Percentiles rank a stretch among this genome's conserved stretches.
Conservation (phyloP, 2,888 invertebrate species). For the Tetranychus piercei region DNA sequence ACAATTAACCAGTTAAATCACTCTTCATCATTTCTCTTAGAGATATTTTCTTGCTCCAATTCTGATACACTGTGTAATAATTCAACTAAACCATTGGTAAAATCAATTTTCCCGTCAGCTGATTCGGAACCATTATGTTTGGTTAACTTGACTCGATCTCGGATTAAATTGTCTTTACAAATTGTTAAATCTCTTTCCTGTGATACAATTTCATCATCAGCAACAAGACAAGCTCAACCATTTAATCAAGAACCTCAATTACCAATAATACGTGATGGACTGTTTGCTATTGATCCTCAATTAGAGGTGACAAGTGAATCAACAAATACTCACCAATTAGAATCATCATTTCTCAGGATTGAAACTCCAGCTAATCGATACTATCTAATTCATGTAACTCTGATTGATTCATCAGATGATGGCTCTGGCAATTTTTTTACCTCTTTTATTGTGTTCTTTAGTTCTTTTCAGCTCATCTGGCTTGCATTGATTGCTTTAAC, state of each 20-base stretch:
- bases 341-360: constrained; percentile 11
- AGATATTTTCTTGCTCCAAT: not conserved
- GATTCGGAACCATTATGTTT: not conserved
- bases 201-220: not conserved
- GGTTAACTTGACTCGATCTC: not conserved
- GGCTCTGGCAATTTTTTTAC: not conserved
- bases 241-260: not conserved
- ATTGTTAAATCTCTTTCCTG: not conserved
- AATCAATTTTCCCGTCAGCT: not conserved
- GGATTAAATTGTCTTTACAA: not conserved
- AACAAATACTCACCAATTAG: constrained; percentile 13
- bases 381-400: not conserved
- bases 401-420: not conserved
- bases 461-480: not conserved
- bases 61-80: not conserved
- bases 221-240: too few species aligned
- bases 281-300: constrained; percentile 14
- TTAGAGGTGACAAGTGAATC: constrained; percentile 9
- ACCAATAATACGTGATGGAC: constrained; percentile 12
- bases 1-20: not conserved
- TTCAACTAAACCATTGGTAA: not conserved
- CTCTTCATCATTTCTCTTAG: not conserved
- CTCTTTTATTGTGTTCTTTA: not conserved
- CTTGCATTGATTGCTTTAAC: not conserved
- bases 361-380: not conserved